Evolutionary conservation across 2,797 vertebrate species (phyloP).

Genomic region (Lithobates sylvaticus): DNA sequence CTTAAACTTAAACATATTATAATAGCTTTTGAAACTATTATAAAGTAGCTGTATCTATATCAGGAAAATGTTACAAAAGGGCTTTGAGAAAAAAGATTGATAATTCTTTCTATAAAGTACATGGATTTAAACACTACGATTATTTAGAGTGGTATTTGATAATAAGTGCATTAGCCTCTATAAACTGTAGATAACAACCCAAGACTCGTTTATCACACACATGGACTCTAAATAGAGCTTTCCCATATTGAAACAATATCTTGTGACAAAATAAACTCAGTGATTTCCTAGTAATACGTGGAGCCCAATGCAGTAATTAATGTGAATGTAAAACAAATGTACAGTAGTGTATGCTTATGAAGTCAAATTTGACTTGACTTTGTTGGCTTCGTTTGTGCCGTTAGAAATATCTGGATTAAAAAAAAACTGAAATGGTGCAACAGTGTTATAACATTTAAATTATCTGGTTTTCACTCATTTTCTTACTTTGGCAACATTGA

Average conservation of each 20-base stretch:
- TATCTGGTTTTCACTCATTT: too few species aligned
- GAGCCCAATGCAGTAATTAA: background rate
- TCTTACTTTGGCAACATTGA: too few species aligned
- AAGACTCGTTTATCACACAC: background rate
- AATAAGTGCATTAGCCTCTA: constrained; percentile 9
- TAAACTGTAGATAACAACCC: constrained; percentile 20
- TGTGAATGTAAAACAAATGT: background rate
- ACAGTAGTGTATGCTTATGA: background rate
- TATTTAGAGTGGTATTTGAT: background rate
- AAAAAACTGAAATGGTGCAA: too few species aligned
- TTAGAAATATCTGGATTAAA: too few species aligned
- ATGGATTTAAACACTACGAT: background rate
- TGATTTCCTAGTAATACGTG: background rate
- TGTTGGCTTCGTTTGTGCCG: too few species aligned
- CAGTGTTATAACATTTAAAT: too few species aligned
- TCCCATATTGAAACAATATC: constrained; percentile 1
- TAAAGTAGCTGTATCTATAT: background rate
- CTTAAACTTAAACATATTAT: background rate
- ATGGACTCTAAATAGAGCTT: too few species aligned
- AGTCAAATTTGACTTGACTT: background rate
- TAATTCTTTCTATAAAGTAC: background rate
- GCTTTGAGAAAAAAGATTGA: background rate
- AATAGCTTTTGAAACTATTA: background rate
- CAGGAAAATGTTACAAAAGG: constrained; percentile 1
- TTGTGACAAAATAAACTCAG: background rate